Evolutionary conservation across 2,888 invertebrate genomes (phyloP), one percentile per base, ranked within the genome.

Genomic region (Megastigmus dorsalis): DNA sequence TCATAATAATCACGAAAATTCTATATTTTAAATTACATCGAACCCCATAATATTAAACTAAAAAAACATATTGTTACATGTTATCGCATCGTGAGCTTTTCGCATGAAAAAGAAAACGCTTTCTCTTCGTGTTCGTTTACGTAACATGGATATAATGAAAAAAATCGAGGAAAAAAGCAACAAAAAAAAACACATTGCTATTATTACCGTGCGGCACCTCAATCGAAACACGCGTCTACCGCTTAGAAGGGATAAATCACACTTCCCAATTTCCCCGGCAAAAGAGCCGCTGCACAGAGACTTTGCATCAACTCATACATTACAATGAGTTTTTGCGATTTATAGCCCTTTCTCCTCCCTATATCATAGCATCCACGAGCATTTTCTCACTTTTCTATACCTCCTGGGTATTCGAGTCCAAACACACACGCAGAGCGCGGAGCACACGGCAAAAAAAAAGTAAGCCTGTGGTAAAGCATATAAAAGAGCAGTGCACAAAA

Each of bases 301-400:
- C 62, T 62, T 48, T 62, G 33, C 15, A 33, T n/a, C n/a, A 62
- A 48, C 62, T 62, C 62, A 30, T 62, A 38, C 65, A 52, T 65
- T 65, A 65, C 50, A 65, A 65, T 65, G 65, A 52, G 52, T 65
- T 52, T 52, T 65, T 15, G 26, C 18, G 52, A 65, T 65, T 65
- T 65, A 65, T 38, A 33, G 30, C 4, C 13, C 10, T 15, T 2
- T 38, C 26, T 26, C 50, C 13, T 26, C 7, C 23, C 20, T 1
- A 0, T 7, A 2, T 20, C 18, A 7, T 2, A 5, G 1, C 15
- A 13, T 10, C 5, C 26, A 9, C 30, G 30, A 5, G 6, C 30
- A 10, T 6, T 2, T n/a, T 43, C 5, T 50, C 26, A 3, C 7
- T 20, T 26, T 9, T n/a, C 26, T 50, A 10, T 26, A 7, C n/a